Base-by-base conservation (phyloP, 2,113 vertebrate species). In the Indicator indicator region DNA sequence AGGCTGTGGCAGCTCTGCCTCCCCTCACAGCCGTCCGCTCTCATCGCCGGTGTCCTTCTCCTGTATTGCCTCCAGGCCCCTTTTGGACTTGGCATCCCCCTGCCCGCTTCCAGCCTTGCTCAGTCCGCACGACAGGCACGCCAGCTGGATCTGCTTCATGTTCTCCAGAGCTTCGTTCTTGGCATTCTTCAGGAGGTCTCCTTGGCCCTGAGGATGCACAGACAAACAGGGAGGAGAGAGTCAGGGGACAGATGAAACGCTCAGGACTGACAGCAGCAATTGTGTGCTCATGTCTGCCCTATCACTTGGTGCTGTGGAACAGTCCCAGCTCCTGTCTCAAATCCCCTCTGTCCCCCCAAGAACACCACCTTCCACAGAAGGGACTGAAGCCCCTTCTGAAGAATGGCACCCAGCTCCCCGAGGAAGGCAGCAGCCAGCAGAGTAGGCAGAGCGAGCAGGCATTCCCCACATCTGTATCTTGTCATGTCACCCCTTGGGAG, bases 81-180 rank as follows among this genome's bases (percentile, higher is more conserved):
- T 97, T 59, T 98, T 98, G 59, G 97, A 88, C 92, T 98, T 98
- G 91, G 97, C 52, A 4, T 98, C 98, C 0, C 28, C 5, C 1
- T 92, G 71, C 23, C 95, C 88, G 5, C 96, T 93, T 38, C 96
- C 94, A 11, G 94, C 11, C 89, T 97, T 97, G 93, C 98, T 98
- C 96, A 99, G 98, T 82, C 99, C 99, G 0, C 98, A 99, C 1
- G 99, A 98, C 93, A 99, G 97, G 50, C 99, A 99, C 0, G 99
- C 99, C 97, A 99, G 97, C 60, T 99, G 98, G 95, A 99, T 98
- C 97, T 99, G 99, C 97, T 99, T 98, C 97, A 99, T 98, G 85
- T 99, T 98, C 69, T 99, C 99, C 95, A 99, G 73, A 50, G 99
- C 98, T 90, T 99, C 99, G 0, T 98, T 98, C 98, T 99, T 99